A percentile compares a stretch with the other conserved stretches of the same genome.
Evolutionary conservation across 2,888 invertebrate genomes (phyloP).

Genomic region (Hemicrepidius hirtus): DNA sequence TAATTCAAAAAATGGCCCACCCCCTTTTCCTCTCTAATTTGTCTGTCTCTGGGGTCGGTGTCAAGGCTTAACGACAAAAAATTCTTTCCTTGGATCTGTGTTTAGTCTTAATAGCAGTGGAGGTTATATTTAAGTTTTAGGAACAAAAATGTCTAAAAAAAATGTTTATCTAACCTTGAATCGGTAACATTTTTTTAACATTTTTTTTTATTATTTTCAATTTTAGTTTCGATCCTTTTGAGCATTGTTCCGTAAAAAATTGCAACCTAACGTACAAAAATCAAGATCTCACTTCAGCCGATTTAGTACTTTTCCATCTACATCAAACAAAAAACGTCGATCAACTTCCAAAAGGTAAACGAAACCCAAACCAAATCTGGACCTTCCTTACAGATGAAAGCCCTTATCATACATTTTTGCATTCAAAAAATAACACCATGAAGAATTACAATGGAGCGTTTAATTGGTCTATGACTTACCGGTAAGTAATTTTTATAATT

Average conservation of each 20-base stretch:
- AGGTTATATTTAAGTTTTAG: too few species aligned
- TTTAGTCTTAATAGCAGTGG: too few species aligned
- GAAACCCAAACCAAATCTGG: conserved; percentile 78
- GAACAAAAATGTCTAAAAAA: too few species aligned
- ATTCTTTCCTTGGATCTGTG: too few species aligned
- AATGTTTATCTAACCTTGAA: too few species aligned
- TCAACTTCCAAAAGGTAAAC: conserved; percentile 73
- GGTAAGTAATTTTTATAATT: conserved; percentile 68
- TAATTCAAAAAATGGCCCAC: too few species aligned
- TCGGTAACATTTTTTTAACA: too few species aligned
- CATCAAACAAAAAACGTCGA: conserved; percentile 71
- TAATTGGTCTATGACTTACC: conserved; percentile 83
- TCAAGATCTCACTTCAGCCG: conserved; percentile 72
- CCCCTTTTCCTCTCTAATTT: too few species aligned
- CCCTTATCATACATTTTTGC: conserved; percentile 76
- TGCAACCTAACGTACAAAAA: conserved; percentile 77
- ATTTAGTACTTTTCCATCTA: conserved; percentile 80
- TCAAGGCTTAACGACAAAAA: too few species aligned
- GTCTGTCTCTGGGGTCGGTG: too few species aligned
- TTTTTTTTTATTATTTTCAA: too few species aligned
- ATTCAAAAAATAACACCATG: conserved; percentile 67
- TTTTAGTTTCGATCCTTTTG: conserved; percentile 74
- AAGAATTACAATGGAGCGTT: conserved; percentile 77
- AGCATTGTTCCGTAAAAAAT: conserved; percentile 77
- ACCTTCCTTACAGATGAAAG: conserved; percentile 83